phyloP scores from a whole-genome alignment of 2,888 invertebrate genomes.

The Masnerella sp. region DNA sequence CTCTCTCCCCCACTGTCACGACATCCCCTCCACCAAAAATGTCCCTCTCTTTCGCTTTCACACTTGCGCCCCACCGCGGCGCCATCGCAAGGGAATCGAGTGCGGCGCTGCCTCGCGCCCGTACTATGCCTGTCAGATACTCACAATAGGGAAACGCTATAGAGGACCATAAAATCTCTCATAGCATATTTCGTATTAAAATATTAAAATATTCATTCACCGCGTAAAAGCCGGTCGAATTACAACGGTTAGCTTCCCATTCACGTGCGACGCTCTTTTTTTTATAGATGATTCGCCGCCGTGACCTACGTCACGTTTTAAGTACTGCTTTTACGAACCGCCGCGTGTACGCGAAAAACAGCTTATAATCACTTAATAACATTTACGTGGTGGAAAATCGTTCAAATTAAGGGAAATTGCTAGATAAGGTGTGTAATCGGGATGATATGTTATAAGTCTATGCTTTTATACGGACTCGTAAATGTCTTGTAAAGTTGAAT shows the following conservation, averaged over 20 bases:
- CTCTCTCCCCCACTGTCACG: slow-evolving; percentile 13
- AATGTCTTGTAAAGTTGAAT: too few species aligned
- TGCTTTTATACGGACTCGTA: too few species aligned
- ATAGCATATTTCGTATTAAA: slow-evolving; percentile 75
- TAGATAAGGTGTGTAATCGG: neutral
- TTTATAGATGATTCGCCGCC: slow-evolving; percentile 65
- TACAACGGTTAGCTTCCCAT: slow-evolving; percentile 73
- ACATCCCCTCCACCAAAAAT: slow-evolving; percentile 17
- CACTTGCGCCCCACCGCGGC: slow-evolving; percentile 28
- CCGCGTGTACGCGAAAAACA: slow-evolving; percentile 30
- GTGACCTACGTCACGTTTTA: slow-evolving; percentile 73
- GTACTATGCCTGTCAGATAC: slow-evolving; percentile 56
- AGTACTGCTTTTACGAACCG: slow-evolving; percentile 67
- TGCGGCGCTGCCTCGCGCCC: slow-evolving; percentile 40
- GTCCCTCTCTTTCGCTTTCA: slow-evolving; percentile 35
- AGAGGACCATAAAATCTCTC: slow-evolving; percentile 69
- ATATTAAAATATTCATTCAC: slow-evolving; percentile 77
- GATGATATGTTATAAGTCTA: too few species aligned
- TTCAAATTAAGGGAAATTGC: neutral
- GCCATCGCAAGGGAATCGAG: slow-evolving; percentile 51
- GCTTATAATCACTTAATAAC: slow-evolving; percentile 45
- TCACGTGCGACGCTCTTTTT: slow-evolving; percentile 69
- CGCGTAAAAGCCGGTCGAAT: slow-evolving; percentile 73
- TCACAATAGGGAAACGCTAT: slow-evolving; percentile 69
- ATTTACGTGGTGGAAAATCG: slow-evolving; percentile 27